These are phyloP conservation scores for Drosophila mercatorum DNA, from an alignment of 2,888 invertebrate species.

Conservation along the genomic window DNA sequence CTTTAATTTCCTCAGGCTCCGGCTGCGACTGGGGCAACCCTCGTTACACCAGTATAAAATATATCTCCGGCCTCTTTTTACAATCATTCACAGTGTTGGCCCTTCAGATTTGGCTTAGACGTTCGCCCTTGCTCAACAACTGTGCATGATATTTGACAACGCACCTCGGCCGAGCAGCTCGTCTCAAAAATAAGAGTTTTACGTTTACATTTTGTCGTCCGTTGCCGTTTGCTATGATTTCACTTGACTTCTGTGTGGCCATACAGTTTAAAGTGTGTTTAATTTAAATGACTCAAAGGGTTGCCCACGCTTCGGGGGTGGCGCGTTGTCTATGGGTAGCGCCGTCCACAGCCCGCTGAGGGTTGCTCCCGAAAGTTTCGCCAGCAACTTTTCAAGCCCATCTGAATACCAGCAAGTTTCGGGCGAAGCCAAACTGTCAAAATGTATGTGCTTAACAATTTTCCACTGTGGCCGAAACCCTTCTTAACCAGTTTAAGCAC, in stretches of 20 bases:
- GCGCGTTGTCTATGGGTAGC: neutral
- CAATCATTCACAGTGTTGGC: constrained; percentile 40
- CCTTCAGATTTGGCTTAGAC: constrained; percentile 31
- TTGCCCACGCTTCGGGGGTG: constrained; percentile 16
- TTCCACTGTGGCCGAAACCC: constrained; percentile 23
- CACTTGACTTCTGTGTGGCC: constrained; percentile 49
- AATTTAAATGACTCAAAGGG: constrained; percentile 74
- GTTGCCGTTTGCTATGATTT: constrained; percentile 62
- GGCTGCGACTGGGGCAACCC: constrained; percentile 51
- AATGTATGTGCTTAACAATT: constrained; percentile 27
- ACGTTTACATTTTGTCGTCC: constrained; percentile 47
- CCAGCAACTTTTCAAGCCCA: constrained; percentile 40
- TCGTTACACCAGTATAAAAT: constrained; percentile 55
- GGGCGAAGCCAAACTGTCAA: constrained; percentile 41
- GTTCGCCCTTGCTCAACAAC: constrained; percentile 7
- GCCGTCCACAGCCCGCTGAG: constrained; percentile 22
- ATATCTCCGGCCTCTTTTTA: constrained; percentile 48
- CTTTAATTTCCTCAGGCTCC: constrained; percentile 75
- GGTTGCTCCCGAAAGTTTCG: constrained; percentile 41
- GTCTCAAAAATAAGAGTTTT: constrained; percentile 18
- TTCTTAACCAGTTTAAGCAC: constrained; percentile 34
- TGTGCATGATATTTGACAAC: constrained; percentile 43
- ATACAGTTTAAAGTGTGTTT: constrained; percentile 71
- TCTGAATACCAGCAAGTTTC: constrained; percentile 37
- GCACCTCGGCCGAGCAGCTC: constrained; percentile 22